phyloP scores from a whole-genome alignment of 2,797 vertebrate genomes.

The Paratrypauchen microcephalus region DNA sequence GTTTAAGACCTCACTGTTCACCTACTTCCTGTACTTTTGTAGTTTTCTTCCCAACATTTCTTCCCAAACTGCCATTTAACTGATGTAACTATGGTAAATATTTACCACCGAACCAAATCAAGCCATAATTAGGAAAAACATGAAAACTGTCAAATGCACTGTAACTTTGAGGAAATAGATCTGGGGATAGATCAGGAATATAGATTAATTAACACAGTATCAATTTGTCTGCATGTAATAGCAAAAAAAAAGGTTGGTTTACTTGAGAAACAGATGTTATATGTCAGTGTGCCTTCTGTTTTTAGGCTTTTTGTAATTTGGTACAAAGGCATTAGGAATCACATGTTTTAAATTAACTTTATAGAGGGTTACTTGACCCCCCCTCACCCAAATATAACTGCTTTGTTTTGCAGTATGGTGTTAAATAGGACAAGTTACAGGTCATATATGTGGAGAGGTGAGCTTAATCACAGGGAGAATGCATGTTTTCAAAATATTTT shows the following conservation, averaged over 20 bases:
- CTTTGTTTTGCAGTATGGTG: background rate
- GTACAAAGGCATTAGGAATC: constrained; percentile 38
- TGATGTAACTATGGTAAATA: too few species aligned
- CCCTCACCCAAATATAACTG: background rate
- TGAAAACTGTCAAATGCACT: too few species aligned
- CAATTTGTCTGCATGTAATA: background rate
- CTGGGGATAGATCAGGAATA: background rate
- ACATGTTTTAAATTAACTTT: constrained; percentile 31
- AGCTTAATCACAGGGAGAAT: background rate
- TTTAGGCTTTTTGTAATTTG: constrained; percentile 24
- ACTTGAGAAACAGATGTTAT: constrained; percentile 1
- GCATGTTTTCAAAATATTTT: background rate
- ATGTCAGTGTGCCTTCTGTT: constrained; percentile 21
- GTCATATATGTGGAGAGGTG: background rate
- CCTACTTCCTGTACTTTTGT: too few species aligned
- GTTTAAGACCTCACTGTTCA: too few species aligned
- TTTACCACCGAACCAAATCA: too few species aligned
- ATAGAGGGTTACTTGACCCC: background rate
- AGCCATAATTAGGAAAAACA: too few species aligned
- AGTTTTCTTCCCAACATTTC: too few species aligned
- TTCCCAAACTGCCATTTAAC: too few species aligned
- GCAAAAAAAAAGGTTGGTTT: background rate
- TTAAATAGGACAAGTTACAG: background rate
- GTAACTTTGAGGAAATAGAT: background rate
- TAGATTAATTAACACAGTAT: background rate